phyloP scores from a whole-genome alignment of 2,113 vertebrate genomes.

The Corapipo altera region DNA sequence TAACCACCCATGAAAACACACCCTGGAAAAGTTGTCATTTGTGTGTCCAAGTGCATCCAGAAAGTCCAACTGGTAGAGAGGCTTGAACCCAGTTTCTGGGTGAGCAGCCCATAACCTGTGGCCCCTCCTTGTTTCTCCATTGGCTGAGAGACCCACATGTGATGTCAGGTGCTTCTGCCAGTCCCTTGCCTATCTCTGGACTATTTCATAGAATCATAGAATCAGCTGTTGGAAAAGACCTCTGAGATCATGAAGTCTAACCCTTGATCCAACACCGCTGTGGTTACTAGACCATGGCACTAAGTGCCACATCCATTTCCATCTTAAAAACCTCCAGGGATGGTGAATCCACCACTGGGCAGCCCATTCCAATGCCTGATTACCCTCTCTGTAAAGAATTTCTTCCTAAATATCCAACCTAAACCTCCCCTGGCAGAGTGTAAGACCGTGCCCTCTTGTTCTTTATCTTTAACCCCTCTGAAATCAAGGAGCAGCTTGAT shows the following conservation, averaged over 20 bases:
- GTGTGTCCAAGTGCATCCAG: background rate
- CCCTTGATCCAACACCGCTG: no score
- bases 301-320: no score
- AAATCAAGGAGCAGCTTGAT: background rate
- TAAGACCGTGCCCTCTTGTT: no score
- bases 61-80: background rate
- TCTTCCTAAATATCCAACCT: no score
- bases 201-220: background rate
- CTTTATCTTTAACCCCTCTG: background rate
- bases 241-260: no score
- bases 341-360: no score
- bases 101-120: background rate
- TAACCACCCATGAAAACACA: background rate
- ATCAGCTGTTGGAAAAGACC: no score
- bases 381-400: no score
- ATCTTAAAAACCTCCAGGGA: no score
- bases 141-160: rapidly evolving
- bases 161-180: background rate
- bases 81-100: background rate
- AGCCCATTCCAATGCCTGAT: no score
- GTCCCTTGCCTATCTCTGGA: background rate
- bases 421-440: no score
- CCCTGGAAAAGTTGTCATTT: background rate
- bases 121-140: background rate
- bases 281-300: no score